Conservation (phyloP, 2,888 invertebrate species). For the Orchesella flavescens region DNA sequence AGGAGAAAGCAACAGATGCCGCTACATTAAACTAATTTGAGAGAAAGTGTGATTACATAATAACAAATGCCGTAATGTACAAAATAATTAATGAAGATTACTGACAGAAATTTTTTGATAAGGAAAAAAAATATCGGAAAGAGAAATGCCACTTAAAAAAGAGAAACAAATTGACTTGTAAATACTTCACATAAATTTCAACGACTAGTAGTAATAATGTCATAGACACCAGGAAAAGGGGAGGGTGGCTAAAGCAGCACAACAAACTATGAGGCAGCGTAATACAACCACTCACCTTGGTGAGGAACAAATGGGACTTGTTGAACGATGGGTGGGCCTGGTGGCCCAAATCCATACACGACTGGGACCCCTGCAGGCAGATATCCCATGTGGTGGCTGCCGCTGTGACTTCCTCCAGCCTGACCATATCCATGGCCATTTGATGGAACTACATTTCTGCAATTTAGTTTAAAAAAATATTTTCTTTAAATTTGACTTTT, state of each 20-base stretch:
- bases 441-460: conserved; percentile 66
- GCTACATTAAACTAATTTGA: no score
- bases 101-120: no score
- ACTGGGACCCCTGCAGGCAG: conserved; percentile 59
- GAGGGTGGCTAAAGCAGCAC: conserved; percentile 4
- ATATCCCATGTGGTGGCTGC: conserved; percentile 56
- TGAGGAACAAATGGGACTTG: conserved; percentile 60
- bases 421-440: conserved; percentile 71
- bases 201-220: neutral
- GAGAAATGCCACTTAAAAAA: neutral
- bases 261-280: neutral
- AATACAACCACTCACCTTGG: conserved; percentile 64
- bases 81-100: no score
- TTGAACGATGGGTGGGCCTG: conserved; percentile 44
- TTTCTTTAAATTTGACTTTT: neutral
- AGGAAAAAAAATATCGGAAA: no score
- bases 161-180: neutral
- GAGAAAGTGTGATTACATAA: no score
- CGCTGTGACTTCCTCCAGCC: conserved; percentile 64
- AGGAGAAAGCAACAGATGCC: no score
- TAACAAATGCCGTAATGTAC: no score
- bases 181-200: neutral
- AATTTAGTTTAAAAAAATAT: neutral
- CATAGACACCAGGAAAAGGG: neutral
- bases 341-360: conserved; percentile 58